Percentiles rank a stretch among this genome's conserved stretches.
Evolutionary conservation across 2,797 vertebrate species (phyloP).

Genomic region (Hoplostethus atlanticus): DNA sequence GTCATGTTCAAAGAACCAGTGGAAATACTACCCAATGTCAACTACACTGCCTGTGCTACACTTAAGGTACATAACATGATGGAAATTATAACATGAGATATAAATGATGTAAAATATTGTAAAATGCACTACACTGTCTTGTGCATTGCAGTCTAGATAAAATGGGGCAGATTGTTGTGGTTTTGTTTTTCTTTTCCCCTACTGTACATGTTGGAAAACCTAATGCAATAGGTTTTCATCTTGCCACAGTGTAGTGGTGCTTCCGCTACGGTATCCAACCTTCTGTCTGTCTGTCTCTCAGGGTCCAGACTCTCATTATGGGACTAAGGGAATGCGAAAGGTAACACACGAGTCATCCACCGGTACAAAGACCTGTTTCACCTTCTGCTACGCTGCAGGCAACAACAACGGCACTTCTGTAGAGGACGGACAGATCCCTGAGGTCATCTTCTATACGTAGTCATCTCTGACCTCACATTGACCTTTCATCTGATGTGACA

Average conservation of each 20-base stretch:
- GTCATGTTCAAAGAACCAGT: constrained; percentile 99
- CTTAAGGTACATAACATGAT: constrained; percentile 86
- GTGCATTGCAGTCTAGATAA: background rate
- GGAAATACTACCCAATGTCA: constrained; percentile 95
- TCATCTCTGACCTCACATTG: constrained; percentile 46
- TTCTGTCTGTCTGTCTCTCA: constrained; percentile 59
- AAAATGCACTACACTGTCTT: background rate
- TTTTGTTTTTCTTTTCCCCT: background rate
- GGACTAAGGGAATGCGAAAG: constrained; percentile 97
- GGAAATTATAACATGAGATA: background rate
- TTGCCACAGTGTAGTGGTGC: background rate
- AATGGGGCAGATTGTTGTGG: background rate
- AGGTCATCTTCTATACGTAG: constrained; percentile 99
- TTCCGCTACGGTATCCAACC: background rate
- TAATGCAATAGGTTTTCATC: background rate
- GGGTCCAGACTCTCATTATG: constrained; percentile 98
- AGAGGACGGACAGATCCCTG: constrained; percentile 98
- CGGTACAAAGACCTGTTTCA: constrained; percentile 96
- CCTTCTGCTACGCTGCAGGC: constrained; percentile 96
- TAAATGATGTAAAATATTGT: background rate
- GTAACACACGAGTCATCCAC: constrained; percentile 93
- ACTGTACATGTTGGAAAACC: background rate
- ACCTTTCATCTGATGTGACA: constrained; percentile 76
- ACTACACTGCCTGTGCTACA: constrained; percentile 96
- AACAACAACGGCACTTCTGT: constrained; percentile 99